A percentile compares a stretch with the other conserved stretches of the same genome.
Conservation (phyloP, 2,888 invertebrate species). For the Hydrotaea diabolus region DNA sequence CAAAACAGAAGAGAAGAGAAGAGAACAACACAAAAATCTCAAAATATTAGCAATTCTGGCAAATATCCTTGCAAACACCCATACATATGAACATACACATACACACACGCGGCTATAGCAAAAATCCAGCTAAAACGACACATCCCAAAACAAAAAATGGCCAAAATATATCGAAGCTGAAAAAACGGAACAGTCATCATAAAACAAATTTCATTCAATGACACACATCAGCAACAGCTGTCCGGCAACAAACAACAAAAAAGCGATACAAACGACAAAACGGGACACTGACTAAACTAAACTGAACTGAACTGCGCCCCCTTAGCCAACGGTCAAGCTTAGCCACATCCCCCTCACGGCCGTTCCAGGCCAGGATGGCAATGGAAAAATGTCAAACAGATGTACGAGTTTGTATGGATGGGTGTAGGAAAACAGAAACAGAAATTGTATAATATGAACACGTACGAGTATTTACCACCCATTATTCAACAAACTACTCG, state of each 20-base stretch:
- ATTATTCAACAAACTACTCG: constrained; percentile 54
- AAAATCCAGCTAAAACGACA: constrained; percentile 18
- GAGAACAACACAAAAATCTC: constrained; percentile 23
- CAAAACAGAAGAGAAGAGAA: not conserved
- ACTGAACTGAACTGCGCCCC: constrained; percentile 18
- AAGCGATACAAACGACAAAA: no score
- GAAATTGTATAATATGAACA: constrained; percentile 47
- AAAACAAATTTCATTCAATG: constrained; percentile 70
- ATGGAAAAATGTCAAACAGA: constrained; percentile 24
- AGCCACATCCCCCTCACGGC: not conserved
- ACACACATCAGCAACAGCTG: constrained; percentile 73
- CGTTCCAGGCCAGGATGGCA: not conserved
- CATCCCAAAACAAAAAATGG: constrained; percentile 14
- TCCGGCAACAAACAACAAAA: constrained; percentile 48
- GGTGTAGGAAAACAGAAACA: not conserved
- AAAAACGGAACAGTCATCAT: constrained; percentile 66
- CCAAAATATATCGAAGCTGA: constrained; percentile 36
- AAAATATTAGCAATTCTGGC: constrained; percentile 32
- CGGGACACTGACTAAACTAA: constrained; percentile 53
- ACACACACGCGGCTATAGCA: not conserved
- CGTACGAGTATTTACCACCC: constrained; percentile 62
- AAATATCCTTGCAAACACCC: constrained; percentile 14
- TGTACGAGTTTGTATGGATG: constrained; percentile 7
- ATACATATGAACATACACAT: constrained; percentile 1
- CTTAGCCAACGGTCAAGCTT: not conserved